Base-by-base conservation (phyloP, 2,888 invertebrate species). In the Anagyrus pseudococci region DNA sequence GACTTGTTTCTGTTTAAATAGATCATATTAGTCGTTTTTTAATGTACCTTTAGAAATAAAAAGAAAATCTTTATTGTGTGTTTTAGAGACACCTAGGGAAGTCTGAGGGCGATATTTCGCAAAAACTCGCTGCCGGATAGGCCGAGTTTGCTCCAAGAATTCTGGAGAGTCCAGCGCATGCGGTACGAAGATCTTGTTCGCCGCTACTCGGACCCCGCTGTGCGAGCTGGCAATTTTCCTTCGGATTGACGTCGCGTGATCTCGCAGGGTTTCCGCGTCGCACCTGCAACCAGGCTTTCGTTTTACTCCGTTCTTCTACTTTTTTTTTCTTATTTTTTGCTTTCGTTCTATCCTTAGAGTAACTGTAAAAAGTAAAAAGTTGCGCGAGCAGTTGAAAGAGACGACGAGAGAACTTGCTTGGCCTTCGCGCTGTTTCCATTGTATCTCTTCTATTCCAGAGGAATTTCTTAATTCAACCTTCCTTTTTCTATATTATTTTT, bases 61-160 rank as follows among this genome's bases (percentile, higher is more conserved):
- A n/a, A n/a, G n/a, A n/a, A n/a, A n/a, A n/a, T n/a, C n/a, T n/a
- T n/a, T n/a, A n/a, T n/a, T n/a, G n/a, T n/a, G n/a, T n/a, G n/a
- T n/a, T 77, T 75, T 67, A 79, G 79, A 75, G 79, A 79, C 67
- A 79, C 80, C 79, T 80, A 80, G 80, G 77, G 75, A 74, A 73
- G 73, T 73, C 75, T 75, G 75, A 77, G 73, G 65, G 73, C 73
- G 73, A 77, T 72, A 71, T 70, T 74, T 73, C 75, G 73, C 75
- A 75, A 77, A 74, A 77, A 72, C 76, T 74, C 76, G 75, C 76
- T 75, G 75, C 77, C 73, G 71, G 76, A 76, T 65, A 75, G 76
- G 72, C 75, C 75, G 72, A 72, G 62, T 41, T 60, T 59, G 29
- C 52, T 66, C 2, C 62, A 66, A 37, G 8, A 37, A 37, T 10